Evolutionary conservation across 2,113 vertebrate species (phyloP).

Genomic region (Formicarius rufipectus): DNA sequence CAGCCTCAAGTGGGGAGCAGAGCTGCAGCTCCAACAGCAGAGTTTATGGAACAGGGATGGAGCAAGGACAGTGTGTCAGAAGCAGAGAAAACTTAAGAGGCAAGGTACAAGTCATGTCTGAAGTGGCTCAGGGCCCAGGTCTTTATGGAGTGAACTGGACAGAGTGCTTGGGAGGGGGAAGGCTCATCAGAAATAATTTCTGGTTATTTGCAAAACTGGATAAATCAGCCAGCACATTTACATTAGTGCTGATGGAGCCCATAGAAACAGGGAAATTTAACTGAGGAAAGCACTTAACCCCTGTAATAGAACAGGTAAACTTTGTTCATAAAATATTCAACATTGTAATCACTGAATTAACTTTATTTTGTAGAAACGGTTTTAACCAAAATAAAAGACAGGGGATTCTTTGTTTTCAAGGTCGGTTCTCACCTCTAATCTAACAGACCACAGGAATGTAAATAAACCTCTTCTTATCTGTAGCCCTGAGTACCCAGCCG

Average conservation of each 20-base stretch:
- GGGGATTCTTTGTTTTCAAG: too few relatives aligned
- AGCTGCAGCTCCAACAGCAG: neutral
- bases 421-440: too few relatives aligned
- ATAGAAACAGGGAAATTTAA: neutral
- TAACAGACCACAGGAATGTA: too few relatives aligned
- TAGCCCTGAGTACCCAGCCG: too few relatives aligned
- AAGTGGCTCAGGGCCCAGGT: neutral
- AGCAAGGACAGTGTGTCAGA: neutral
- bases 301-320: too few relatives aligned
- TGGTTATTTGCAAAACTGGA: neutral
- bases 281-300: neutral
- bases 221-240: neutral
- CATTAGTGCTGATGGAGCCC: neutral
- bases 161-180: neutral
- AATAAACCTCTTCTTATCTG: too few relatives aligned
- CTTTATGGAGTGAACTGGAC: neutral
- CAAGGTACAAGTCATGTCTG: neutral
- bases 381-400: too few relatives aligned
- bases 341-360: too few relatives aligned
- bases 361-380: too few relatives aligned
- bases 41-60: neutral
- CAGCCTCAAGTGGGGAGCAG: neutral
- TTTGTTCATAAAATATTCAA: too few relatives aligned
- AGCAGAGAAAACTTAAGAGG: neutral
- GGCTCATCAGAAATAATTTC: neutral